Conservation (phyloP, 64 coral and sea anemone species). For the Porites australiensis region DNA sequence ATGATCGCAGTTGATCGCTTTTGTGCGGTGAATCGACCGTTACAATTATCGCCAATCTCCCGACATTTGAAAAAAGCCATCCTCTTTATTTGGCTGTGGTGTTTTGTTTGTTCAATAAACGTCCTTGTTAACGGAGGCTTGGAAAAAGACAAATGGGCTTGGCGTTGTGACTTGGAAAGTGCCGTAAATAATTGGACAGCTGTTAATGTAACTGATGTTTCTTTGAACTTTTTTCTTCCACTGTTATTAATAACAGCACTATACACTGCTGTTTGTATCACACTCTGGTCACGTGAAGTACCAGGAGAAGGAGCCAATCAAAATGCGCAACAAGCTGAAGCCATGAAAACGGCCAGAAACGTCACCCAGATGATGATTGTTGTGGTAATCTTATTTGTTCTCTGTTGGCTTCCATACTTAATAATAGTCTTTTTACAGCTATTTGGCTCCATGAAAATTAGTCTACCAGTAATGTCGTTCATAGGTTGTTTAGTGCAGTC, state of each 20-base stretch:
- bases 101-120: background rate
- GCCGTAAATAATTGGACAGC: background rate
- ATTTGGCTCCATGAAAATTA: background rate
- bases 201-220: background rate
- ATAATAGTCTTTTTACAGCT: background rate
- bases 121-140: background rate
- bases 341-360: background rate
- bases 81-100: background rate
- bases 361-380: conserved; percentile 19
- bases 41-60: background rate
- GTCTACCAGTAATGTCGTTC: background rate
- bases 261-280: background rate
- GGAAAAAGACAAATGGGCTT: background rate
- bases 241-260: background rate
- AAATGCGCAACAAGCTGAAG: background rate
- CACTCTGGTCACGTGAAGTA: background rate
- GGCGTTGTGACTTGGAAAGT: background rate
- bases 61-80: background rate
- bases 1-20: background rate
- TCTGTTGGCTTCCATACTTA: background rate
- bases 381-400: background rate
- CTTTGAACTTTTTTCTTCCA: background rate
- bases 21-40: background rate
- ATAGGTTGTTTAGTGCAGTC: too few relatives aligned
- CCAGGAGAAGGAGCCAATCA: conserved; percentile 24